phyloP scores from a whole-genome alignment of 2,888 invertebrate genomes.

The Eurytoma californica region DNA sequence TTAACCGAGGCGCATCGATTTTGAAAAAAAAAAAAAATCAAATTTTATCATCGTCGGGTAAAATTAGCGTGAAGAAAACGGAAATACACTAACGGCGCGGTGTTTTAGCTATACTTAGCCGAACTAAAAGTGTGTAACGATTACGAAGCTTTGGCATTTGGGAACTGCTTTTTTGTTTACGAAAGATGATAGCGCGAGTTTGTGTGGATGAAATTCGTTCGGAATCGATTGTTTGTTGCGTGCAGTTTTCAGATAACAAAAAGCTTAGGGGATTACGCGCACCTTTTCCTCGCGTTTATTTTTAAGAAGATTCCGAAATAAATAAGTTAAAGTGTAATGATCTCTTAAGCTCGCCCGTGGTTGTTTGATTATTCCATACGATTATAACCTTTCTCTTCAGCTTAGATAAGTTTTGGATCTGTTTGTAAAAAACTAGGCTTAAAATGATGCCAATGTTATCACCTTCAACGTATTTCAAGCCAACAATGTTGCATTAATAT shows the following conservation, averaged over 20 bases:
- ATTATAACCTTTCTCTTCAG: background rate
- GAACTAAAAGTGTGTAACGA: background rate
- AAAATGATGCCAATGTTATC: slow-evolving; percentile 41
- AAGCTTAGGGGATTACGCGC: too few species aligned
- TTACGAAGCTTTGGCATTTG: background rate
- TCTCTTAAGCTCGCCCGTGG: too few species aligned
- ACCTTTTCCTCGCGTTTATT: too few species aligned
- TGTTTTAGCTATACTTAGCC: slow-evolving; percentile 11
- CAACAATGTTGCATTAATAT: slow-evolving; percentile 6
- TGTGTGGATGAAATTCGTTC: background rate
- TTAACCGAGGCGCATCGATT: too few species aligned
- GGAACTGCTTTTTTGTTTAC: background rate
- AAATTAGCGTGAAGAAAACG: slow-evolving; percentile 12
- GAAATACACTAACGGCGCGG: slow-evolving; percentile 10
- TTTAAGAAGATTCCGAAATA: too few species aligned
- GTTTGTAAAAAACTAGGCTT: slow-evolving; percentile 1
- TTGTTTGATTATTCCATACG: too few species aligned
- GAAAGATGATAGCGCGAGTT: background rate
- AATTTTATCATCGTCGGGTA: background rate
- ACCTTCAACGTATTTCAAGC: slow-evolving; percentile 43
- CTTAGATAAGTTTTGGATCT: slow-evolving; percentile 18
- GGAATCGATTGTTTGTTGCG: background rate
- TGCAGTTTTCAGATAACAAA: too few species aligned
- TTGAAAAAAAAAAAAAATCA: background rate
- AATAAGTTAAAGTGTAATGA: too few species aligned